Evolutionary conservation across 2,888 invertebrate genomes (phyloP).

Genomic region (Zaprionus bogoriensis): DNA sequence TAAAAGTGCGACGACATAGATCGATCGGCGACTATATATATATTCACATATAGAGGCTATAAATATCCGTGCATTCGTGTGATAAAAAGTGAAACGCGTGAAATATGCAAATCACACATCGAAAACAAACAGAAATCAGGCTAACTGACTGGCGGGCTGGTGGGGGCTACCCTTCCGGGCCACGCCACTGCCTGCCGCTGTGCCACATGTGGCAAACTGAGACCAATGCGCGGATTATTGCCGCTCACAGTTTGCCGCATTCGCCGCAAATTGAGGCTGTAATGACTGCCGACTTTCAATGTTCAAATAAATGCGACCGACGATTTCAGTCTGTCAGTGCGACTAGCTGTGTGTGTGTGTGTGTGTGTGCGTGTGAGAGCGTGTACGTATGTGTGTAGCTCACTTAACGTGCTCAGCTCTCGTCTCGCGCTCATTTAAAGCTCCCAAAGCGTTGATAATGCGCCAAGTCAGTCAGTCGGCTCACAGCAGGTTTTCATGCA

Average conservation of each 20-base stretch:
- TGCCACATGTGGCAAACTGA: conserved; percentile 71
- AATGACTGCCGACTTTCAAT: conserved; percentile 74
- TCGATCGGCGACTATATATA: conserved; percentile 22
- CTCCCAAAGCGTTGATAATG: conserved; percentile 68
- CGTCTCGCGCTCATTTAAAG: conserved; percentile 67
- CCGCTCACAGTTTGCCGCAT: conserved; percentile 57
- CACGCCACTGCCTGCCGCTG: conserved; percentile 13
- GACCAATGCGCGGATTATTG: conserved; percentile 60
- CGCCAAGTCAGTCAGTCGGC: conserved; percentile 51
- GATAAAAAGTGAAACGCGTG: conserved; percentile 62
- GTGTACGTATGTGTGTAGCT: conserved; percentile 39
- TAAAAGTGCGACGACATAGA: conserved; percentile 50
- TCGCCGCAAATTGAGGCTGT: conserved; percentile 69
- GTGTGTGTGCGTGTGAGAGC: conserved; percentile 12
- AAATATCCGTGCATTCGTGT: no score
- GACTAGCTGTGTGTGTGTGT: conserved; percentile 3
- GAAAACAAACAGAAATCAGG: conserved; percentile 70
- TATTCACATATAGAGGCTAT: not conserved
- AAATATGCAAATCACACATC: conserved; percentile 74
- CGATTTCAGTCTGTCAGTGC: conserved; percentile 12
- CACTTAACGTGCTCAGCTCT: conserved; percentile 66
- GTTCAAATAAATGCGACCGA: conserved; percentile 74
- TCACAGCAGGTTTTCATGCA: conserved; percentile 61
- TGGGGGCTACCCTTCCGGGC: conserved; percentile 14
- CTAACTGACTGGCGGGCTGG: conserved; percentile 22